Percentiles rank a stretch among this genome's conserved stretches.
phyloP scores from a whole-genome alignment of 2,113 vertebrate species.

The Leptosomus discolor region DNA sequence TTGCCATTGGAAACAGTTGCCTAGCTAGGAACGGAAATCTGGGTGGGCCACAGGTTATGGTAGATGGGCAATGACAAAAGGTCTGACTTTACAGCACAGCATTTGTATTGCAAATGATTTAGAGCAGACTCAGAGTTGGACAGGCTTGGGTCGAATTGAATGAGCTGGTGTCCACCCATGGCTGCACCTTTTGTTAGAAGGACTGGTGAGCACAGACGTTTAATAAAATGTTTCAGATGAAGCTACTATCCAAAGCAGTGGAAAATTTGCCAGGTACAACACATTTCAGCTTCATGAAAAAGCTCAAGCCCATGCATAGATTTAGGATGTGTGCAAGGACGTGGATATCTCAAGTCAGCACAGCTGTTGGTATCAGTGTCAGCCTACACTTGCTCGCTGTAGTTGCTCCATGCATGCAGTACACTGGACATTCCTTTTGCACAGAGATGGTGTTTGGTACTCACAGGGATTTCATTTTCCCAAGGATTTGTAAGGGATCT shows the following conservation, averaged over 20 bases:
- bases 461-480: neutral
- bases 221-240: neutral
- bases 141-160: neutral
- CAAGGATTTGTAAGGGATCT: neutral
- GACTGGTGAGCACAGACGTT: neutral
- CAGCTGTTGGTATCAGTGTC: neutral
- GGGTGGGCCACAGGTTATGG: conserved; percentile 16
- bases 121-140: neutral
- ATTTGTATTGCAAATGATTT: conserved; percentile 42
- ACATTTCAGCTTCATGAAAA: neutral
- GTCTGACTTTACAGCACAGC: neutral
- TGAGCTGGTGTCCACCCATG: conserved; percentile 13
- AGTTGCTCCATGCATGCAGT: neutral
- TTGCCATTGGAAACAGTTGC: neutral
- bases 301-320: neutral
- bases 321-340: neutral
- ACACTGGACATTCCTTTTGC: neutral
- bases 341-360: neutral
- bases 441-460: neutral
- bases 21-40: neutral
- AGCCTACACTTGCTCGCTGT: neutral
- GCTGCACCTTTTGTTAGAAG: conserved; percentile 37
- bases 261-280: neutral
- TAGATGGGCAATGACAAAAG: conserved; percentile 44
- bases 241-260: neutral